These are phyloP conservation scores for Aplidium turbinatum DNA, from an alignment of 23 tunicate genomes.

Conservation along the genomic window DNA sequence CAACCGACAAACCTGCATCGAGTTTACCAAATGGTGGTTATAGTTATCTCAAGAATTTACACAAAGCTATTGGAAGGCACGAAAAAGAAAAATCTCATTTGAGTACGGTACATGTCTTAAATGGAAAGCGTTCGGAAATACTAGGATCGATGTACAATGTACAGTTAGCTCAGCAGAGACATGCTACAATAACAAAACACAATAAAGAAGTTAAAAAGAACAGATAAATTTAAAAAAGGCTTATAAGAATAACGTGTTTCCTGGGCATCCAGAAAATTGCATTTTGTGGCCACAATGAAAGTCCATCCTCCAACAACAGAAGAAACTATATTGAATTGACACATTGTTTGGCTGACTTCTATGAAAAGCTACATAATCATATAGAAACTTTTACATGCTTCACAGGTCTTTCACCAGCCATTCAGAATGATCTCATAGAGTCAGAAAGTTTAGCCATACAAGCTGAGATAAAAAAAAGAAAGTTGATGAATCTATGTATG, in stretches of 20 bases:
- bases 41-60: conserved; percentile 14
- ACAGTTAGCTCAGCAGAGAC: background rate
- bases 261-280: conserved; percentile 29
- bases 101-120: background rate
- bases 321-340: conserved; percentile 23
- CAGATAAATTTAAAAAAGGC: conserved; percentile 15
- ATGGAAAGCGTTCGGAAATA: conserved; percentile 11
- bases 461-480: conserved; percentile 18
- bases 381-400: background rate
- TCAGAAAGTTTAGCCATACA: conserved; percentile 2
- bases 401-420: background rate
- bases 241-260: conserved; percentile 22
- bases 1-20: conserved; percentile 1
- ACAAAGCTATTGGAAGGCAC: conserved; percentile 11
- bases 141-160: conserved; percentile 5
- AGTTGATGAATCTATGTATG: background rate
- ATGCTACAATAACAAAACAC: conserved; percentile 15
- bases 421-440: conserved; percentile 24
- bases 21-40: conserved; percentile 18
- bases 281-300: conserved; percentile 21
- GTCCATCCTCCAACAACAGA: conserved; percentile 10
- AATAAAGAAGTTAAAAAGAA: conserved; percentile 23
- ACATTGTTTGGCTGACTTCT: conserved; percentile 4
- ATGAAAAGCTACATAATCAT: conserved; percentile 16
- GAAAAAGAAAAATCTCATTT: conserved; percentile 14